A percentile compares a stretch with the other conserved stretches of the same genome.
Conservation (phyloP, 2,888 invertebrate species). For the Noctua comes region DNA sequence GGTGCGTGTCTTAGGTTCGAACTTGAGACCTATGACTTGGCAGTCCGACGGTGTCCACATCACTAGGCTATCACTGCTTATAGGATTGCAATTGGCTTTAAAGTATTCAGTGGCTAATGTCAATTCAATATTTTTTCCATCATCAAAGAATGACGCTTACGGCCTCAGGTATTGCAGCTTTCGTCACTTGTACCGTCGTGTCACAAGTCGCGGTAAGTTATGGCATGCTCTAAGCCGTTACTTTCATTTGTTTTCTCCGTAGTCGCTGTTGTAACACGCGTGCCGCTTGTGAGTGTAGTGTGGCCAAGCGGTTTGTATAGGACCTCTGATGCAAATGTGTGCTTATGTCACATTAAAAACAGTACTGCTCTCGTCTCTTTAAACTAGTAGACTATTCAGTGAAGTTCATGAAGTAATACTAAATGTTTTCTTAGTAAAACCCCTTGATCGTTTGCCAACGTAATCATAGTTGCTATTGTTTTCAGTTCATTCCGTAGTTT, state of each 20-base stretch:
- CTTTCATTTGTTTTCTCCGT: not conserved
- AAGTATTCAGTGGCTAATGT: too few relatives aligned
- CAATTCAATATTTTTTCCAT: too few relatives aligned
- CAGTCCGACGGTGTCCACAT: too few relatives aligned
- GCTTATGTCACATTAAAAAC: not conserved
- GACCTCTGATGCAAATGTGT: not conserved
- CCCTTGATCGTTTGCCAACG: conserved; percentile 62
- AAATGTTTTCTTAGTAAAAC: conserved; percentile 50
- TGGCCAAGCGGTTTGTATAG: not conserved
- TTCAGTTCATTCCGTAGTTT: conserved; percentile 40
- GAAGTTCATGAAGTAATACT: conserved; percentile 49
- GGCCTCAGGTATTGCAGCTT: not conserved
- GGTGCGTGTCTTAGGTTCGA: too few relatives aligned
- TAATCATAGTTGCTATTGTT: conserved; percentile 57
- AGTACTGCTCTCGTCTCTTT: not conserved
- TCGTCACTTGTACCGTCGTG: not conserved
- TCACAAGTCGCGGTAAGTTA: too few relatives aligned
- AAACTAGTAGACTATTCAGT: conserved; percentile 2
- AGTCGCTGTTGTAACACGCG: not conserved
- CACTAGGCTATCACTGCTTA: too few relatives aligned
- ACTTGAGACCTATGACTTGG: too few relatives aligned
- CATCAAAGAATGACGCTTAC: too few relatives aligned
- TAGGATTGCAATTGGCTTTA: too few relatives aligned
- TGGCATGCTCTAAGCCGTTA: too few relatives aligned
- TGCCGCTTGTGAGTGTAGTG: not conserved